Base-by-base conservation (phyloP, 35 echinoderm and acorn worm species). In the Ptychodera flava region DNA sequence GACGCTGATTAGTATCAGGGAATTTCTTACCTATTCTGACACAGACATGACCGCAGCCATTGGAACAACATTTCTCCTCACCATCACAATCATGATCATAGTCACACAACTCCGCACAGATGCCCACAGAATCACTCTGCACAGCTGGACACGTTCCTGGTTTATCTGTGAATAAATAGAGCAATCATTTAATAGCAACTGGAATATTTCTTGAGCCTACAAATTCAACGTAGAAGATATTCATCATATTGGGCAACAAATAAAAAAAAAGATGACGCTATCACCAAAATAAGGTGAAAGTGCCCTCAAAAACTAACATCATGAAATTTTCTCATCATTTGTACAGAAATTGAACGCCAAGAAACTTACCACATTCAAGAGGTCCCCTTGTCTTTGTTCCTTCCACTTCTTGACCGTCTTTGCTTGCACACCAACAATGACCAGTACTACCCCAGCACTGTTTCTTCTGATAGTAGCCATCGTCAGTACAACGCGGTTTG, bases 401-500 rank as follows among this genome's bases (percentile, higher is more conserved):
- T 31, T 88, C 84, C 75, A 94, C 81, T 31, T 90, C 90, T 29
- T 77, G 6, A 1, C 92, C 96, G 30, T 78, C 6, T 77, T 88
- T 79, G 38, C 92, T 86, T 28, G 94, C 92, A 90, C 96, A 99
- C 93, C 93, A 99, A 34, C 96, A 99, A 37, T 92, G 34, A 0
- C 93, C 96, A 12, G 88, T 88, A 33, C 88, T 85, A 31, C 88
- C 80, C 29, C 90, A 90, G 77, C 96, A 99, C 37, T 94, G 96
- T 1, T 37, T 35, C 29, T n/a, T 28, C 22, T 32, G 31, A 31
- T 89, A 89, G 30, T 82, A 79, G 1, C 87, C 87, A 29, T 38
- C 37, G 16, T 77, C 53, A 1, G 31, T 32, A 38, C 87, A 89
- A 0, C 32, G n/a, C 35, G 87, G 87, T n/a, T 0, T 34, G 30